Evolutionary conservation across 2,888 invertebrate species (phyloP), one percentile per base, ranked within the genome.

Genomic region (Chrysolina haemoptera): DNA sequence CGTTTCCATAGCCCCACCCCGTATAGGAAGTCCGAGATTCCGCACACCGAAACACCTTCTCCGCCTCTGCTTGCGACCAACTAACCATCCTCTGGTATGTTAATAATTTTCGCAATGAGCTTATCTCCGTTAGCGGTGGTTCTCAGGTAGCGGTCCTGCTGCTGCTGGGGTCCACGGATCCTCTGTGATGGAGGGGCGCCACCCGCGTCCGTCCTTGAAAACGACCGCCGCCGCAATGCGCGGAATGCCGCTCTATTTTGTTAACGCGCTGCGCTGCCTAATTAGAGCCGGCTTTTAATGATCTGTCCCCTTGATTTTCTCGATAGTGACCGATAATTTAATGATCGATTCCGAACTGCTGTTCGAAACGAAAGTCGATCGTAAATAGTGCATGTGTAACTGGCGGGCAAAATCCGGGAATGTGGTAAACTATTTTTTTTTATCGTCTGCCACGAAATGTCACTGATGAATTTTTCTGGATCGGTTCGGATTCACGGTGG

Each of bases 201-300:
- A 87, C 87, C 87, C 83, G 85, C 84, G 84, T 59, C 59, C 59
- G 59, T 59, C 59, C 59, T 59, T 59, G 59, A 59, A 59, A 86
- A 85, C 87, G 87, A 84, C 85, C 84, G 81, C 76, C 75, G 75
- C 73, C 79, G 80, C 80, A 81, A 84, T 83, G 84, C 80, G 74
- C 77, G 80, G 82, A 85, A 85, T 84, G 64, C 18, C 46, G 41
- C 64, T 64, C 64, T 64, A 43, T 64, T 43, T 46, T 41, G 64
- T 46, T 41, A 46, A 41, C 64, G 64, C 64, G 40, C 64, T 20
- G 64, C 64, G 40, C 64, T 20, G 64, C 64, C 41, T 64, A 64
- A 41, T 64, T 59, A 59, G 59, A 14, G 40, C 41, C 46, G 43
- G 41, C 1, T 46, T 43, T 46, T 64, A 64, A 64, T 64, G 43